Percentiles rank a stretch among this genome's conserved stretches.
Conservation (phyloP, 1,140 invertebrate genomes). For the Nephila pilipes region DNA sequence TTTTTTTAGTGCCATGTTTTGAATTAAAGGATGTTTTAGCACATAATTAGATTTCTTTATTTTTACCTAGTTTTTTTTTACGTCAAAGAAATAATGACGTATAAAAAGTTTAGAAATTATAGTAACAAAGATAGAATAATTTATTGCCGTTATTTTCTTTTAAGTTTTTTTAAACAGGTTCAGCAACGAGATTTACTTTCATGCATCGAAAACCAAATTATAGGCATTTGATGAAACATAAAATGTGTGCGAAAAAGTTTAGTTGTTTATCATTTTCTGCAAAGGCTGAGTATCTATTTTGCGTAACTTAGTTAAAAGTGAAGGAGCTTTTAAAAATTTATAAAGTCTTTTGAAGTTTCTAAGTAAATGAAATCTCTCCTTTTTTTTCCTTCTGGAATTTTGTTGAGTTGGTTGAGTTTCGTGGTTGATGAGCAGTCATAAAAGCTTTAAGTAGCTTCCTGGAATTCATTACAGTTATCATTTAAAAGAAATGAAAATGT, state of each 20-base stretch:
- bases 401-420: neutral
- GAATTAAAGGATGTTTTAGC: constrained; percentile 61
- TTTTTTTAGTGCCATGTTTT: constrained; percentile 52
- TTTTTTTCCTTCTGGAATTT: neutral
- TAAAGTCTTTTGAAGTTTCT: neutral
- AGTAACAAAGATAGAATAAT: constrained; percentile 32
- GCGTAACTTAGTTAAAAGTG: constrained; percentile 20
- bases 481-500: constrained; percentile 9
- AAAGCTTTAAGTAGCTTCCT: neutral
- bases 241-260: constrained; percentile 17
- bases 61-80: constrained; percentile 1
- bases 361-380: neutral
- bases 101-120: constrained; percentile 26
- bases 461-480: neutral
- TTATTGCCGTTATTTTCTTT: constrained; percentile 49
- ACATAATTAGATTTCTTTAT: constrained; percentile 60
- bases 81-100: constrained; percentile 33
- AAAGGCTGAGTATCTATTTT: constrained; percentile 16
- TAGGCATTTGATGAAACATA: constrained; percentile 32
- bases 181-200: neutral
- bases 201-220: constrained; percentile 35
- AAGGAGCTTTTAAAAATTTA: constrained; percentile 13
- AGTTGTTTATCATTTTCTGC: constrained; percentile 11
- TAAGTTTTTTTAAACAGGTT: neutral
- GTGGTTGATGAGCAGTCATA: neutral